phyloP scores from a whole-genome alignment of 1,140 invertebrate species.

The Heliconius nattereri region DNA sequence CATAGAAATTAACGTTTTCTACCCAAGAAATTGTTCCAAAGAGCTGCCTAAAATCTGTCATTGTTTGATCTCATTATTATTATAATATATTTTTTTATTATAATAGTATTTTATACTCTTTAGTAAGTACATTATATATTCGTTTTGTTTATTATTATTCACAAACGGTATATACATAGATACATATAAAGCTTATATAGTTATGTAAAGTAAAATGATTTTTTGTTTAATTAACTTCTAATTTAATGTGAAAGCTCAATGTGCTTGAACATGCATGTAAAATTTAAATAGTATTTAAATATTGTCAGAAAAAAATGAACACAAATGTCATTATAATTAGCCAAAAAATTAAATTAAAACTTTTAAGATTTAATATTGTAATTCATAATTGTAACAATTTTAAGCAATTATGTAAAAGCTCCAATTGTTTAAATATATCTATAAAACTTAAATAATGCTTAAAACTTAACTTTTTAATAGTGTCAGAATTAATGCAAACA shows the following conservation, averaged over 20 bases:
- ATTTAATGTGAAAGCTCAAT: background rate
- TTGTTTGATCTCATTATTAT: conserved; percentile 79
- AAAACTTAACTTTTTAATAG: too few relatives aligned
- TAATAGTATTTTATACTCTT: conserved; percentile 30
- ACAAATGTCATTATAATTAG: background rate
- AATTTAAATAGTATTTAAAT: background rate
- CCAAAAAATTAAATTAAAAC: background rate
- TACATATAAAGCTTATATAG: conserved; percentile 6
- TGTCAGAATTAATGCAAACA: too few relatives aligned
- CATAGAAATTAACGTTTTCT: conserved; percentile 49
- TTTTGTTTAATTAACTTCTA: background rate
- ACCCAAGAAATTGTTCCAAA: conserved; percentile 77
- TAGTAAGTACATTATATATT: conserved; percentile 7
- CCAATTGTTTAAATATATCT: too few relatives aligned
- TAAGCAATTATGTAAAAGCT: too few relatives aligned
- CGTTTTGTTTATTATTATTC: conserved; percentile 13
- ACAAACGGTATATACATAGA: background rate
- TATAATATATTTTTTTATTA: conserved; percentile 74
- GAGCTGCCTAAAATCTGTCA: conserved; percentile 78
- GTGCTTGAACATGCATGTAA: background rate
- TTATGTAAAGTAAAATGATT: background rate
- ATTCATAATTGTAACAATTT: too few relatives aligned
- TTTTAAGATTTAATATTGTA: too few relatives aligned
- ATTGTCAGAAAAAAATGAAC: background rate
- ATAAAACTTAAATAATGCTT: too few relatives aligned